A percentile compares a stretch with the other conserved stretches of the same genome.
Conservation (phyloP, 2,113 vertebrate genomes). For the Acinonyx jubatus region DNA sequence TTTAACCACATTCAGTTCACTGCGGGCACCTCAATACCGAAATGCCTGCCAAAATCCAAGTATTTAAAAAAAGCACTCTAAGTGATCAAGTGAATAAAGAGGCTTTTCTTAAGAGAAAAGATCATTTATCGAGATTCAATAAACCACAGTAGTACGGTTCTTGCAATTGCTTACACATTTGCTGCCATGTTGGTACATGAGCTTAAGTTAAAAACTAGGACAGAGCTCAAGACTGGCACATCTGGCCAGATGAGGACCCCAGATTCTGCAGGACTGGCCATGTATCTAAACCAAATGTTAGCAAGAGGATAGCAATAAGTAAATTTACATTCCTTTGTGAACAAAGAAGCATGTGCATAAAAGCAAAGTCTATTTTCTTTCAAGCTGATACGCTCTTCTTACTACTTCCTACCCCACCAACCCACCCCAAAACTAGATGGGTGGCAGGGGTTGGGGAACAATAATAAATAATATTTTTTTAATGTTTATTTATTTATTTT, state of each 20-base stretch:
- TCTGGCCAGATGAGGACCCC: conserved; percentile 12
- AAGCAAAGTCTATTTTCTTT: not conserved
- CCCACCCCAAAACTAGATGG: not conserved
- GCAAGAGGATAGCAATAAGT: not conserved
- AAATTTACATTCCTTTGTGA: conserved; percentile 12
- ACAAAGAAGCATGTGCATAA: conserved; percentile 20
- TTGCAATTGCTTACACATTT: not conserved
- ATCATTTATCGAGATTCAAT: conserved; percentile 58
- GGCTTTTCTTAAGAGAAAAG: conserved; percentile 64
- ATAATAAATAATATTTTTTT: no score
- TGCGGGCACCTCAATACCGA: conserved; percentile 44
- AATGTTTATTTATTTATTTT: no score
- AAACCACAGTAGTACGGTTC: not conserved
- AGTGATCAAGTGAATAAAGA: conserved; percentile 68
- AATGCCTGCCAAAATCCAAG: conserved; percentile 70
- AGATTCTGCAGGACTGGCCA: not conserved
- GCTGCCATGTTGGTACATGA: not conserved
- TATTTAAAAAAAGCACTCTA: conserved; percentile 57
- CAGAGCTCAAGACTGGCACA: not conserved
- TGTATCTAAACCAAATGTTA: not conserved
- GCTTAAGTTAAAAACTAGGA: conserved; percentile 48
- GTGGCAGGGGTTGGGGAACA: no score
- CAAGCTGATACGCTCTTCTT: not conserved
- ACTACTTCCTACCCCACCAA: not conserved
- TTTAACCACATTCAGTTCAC: conserved; percentile 73